phyloP scores from a whole-genome alignment of 2,888 invertebrate species.

The Platycnemis pennipes region DNA sequence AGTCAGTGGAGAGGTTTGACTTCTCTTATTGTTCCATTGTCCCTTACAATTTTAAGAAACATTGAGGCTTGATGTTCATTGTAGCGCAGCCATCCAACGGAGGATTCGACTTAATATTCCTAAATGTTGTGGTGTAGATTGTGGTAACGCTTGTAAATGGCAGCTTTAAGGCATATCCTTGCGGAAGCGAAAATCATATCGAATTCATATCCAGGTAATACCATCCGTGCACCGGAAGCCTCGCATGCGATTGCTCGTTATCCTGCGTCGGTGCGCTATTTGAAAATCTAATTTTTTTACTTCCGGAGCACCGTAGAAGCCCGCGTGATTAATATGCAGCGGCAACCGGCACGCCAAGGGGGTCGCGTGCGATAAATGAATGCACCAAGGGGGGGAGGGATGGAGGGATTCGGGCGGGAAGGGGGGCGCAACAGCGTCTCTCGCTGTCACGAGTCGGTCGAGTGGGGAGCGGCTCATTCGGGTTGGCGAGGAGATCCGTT shows the following conservation, averaged over 20 bases:
- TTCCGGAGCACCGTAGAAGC: background rate
- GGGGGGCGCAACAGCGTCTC: background rate
- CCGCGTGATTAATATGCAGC: background rate
- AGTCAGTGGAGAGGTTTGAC: too few species aligned
- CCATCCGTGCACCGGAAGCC: background rate
- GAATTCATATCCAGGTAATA: background rate
- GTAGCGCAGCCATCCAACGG: too few species aligned
- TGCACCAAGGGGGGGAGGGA: background rate
- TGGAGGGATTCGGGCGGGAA: background rate
- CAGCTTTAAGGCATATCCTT: background rate
- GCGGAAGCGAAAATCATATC: background rate
- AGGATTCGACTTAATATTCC: too few species aligned
- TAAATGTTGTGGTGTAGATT: background rate
- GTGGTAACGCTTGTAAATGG: background rate
- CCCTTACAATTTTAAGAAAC: too few species aligned
- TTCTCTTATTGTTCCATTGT: too few species aligned
- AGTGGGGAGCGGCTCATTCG: background rate
- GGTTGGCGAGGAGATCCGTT: background rate
- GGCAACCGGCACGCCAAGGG: background rate
- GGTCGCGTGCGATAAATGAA: constrained; percentile 11
- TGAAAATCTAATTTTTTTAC: constrained; percentile 6
- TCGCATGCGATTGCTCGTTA: background rate
- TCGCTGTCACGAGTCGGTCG: background rate
- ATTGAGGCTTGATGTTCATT: too few species aligned
- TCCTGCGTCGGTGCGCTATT: background rate